phyloP scores from a whole-genome alignment of 2,797 vertebrate species.

The Syngnathus acus region DNA sequence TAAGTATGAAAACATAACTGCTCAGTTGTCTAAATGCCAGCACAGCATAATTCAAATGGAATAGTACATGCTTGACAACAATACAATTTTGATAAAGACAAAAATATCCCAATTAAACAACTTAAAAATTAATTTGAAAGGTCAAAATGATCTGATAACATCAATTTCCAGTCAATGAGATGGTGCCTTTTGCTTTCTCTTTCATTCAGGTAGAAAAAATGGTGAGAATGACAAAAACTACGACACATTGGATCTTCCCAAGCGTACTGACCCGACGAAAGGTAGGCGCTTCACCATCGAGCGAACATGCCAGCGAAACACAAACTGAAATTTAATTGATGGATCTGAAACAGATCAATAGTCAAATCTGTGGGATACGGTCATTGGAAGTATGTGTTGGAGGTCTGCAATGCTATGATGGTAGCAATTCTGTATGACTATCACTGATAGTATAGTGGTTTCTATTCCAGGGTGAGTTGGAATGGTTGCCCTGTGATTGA shows the following conservation, averaged over 20 bases:
- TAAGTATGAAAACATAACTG: not conserved
- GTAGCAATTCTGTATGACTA: not conserved
- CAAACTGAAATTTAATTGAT: not conserved
- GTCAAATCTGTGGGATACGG: not conserved
- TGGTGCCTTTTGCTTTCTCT: conserved; percentile 19
- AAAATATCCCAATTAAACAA: not conserved
- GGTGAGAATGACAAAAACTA: conserved; percentile 82
- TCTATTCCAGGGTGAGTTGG: not conserved
- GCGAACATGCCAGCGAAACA: not conserved
- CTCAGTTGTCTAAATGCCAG: not conserved
- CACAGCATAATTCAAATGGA: not conserved
- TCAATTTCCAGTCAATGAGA: conserved; percentile 18
- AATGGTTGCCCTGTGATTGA: not conserved
- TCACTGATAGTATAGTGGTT: not conserved
- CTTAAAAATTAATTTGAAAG: not conserved
- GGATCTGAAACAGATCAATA: not conserved
- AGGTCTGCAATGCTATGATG: not conserved
- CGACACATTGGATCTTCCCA: conserved; percentile 87
- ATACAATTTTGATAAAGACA: not conserved
- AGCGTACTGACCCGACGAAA: conserved; percentile 82
- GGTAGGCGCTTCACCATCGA: conserved; percentile 50
- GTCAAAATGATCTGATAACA: conserved; percentile 13
- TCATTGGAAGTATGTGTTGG: not conserved
- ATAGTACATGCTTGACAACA: not conserved
- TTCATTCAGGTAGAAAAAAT: conserved; percentile 79